Evolutionary conservation across 2,113 vertebrate species (phyloP).

Genomic region (Thamnaconus septentrionalis): DNA sequence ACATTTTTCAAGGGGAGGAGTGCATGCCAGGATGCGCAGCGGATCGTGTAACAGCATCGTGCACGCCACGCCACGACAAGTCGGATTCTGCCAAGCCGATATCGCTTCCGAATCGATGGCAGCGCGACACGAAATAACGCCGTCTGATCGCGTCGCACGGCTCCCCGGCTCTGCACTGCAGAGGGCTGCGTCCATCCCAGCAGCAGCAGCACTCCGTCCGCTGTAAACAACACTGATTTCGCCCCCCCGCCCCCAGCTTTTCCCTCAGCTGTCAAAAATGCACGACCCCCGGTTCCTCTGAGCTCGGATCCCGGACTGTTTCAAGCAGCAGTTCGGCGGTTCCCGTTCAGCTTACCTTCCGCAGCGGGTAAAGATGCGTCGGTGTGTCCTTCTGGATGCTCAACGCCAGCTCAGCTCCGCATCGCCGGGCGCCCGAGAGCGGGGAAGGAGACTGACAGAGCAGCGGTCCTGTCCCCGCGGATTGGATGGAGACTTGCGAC

Average conservation of each 20-base stretch:
- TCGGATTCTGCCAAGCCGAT: constrained; percentile 1
- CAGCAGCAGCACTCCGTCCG: constrained; percentile 34
- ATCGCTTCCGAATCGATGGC: no score
- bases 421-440: constrained; percentile 61
- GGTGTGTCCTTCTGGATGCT: constrained; percentile 64
- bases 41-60: constrained; percentile 36
- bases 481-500: constrained; percentile 58
- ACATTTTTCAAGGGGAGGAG: constrained; percentile 5
- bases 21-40: constrained; percentile 32
- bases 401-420: constrained; percentile 69
- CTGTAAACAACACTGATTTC: constrained; percentile 55
- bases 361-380: constrained; percentile 36
- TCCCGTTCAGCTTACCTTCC: constrained; percentile 65
- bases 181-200: constrained; percentile 45
- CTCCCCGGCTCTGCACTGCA: constrained; percentile 66
- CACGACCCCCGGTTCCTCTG: constrained; percentile 10
- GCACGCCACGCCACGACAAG: constrained; percentile 18
- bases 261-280: constrained; percentile 46
- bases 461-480: constrained; percentile 48
- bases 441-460: constrained; percentile 55
- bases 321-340: background rate
- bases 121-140: background rate
- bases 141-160: background rate
- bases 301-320: constrained; percentile 5
- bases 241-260: no score